Base-by-base conservation (phyloP, 2,888 invertebrate species). In the Tortricodes alternella region DNA sequence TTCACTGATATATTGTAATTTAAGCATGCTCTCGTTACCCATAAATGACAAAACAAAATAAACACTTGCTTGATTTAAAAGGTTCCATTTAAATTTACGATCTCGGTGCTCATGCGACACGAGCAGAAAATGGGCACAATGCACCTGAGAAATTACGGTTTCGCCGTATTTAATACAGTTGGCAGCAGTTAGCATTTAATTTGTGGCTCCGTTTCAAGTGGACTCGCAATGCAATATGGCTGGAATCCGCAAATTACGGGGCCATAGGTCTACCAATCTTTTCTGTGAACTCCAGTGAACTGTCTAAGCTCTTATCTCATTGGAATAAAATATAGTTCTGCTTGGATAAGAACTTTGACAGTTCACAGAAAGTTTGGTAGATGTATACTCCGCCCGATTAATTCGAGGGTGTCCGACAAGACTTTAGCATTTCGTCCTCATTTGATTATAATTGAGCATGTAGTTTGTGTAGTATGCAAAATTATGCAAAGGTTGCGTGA, bases 151-250 rank as follows among this genome's bases (percentile, higher is more conserved):
- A 52, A 27, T 52, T 6, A 27, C 37, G 35, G 13, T 27, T 41
- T 51, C 15, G 19, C 8, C 35, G 35, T 35, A 35, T 52, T 52
- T 37, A 27, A 27, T 19, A 44, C 52, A 52, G 27, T 44, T 37
- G 44, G 43, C 52, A 27, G 27, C 44, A 19, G 52, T 37, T 44
- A 44, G 27, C 43, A 52, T 44, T 43, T 51, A 43, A 51, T 51
- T 52, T 44, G 52, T 44, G 35, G 44, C 43, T 23, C 24, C 19
- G 21, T 27, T 24, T 38, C 27, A 37, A 41, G 34, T 13, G 34
- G 41, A 23, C 43, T 18, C 18, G 13, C 35, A n/a, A n/a, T 34
- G 19, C 52, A 13, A 15, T 51, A 43, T 51, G 7, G 18, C 8
- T 34, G 18, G 51, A 41, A 34, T 23, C 8, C 3, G 13, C 27